Evolutionary conservation across 1,140 invertebrate genomes (phyloP).

Genomic region (Batillaria attramentaria): DNA sequence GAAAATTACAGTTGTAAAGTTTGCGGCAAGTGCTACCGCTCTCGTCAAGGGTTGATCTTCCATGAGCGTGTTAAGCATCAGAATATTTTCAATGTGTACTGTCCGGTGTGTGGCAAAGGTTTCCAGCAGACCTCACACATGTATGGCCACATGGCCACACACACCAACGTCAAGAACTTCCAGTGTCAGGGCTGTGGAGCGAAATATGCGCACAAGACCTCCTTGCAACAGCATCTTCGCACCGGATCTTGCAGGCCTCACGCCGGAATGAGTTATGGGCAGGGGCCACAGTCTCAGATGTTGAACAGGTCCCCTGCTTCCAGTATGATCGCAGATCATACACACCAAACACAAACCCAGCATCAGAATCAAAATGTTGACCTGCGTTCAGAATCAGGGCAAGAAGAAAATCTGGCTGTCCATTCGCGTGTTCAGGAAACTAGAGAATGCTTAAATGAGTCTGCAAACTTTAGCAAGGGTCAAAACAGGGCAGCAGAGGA

Average conservation of each 20-base stretch:
- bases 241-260: neutral
- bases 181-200: slow-evolving; percentile 37
- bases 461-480: neutral
- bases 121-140: slow-evolving; percentile 43
- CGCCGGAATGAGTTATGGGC: neutral
- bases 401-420: too few relatives aligned
- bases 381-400: too few relatives aligned
- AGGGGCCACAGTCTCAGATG: neutral
- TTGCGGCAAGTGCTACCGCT: slow-evolving; percentile 39
- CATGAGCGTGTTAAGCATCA: slow-evolving; percentile 41
- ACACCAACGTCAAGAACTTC: slow-evolving; percentile 39
- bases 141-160: slow-evolving; percentile 41
- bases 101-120: slow-evolving; percentile 40
- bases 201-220: slow-evolving; percentile 43
- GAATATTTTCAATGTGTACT: slow-evolving; percentile 38
- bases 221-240: slow-evolving; percentile 30
- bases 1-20: slow-evolving; percentile 28
- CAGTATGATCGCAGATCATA: neutral
- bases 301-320: neutral
- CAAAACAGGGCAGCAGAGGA: neutral
- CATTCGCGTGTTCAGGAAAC: too few relatives aligned
- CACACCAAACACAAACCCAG: neutral
- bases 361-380: neutral
- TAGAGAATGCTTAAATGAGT: neutral
- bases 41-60: slow-evolving; percentile 33